Base-by-base conservation (phyloP, 2,797 vertebrate genomes). In the Meriones psammophilus region DNA sequence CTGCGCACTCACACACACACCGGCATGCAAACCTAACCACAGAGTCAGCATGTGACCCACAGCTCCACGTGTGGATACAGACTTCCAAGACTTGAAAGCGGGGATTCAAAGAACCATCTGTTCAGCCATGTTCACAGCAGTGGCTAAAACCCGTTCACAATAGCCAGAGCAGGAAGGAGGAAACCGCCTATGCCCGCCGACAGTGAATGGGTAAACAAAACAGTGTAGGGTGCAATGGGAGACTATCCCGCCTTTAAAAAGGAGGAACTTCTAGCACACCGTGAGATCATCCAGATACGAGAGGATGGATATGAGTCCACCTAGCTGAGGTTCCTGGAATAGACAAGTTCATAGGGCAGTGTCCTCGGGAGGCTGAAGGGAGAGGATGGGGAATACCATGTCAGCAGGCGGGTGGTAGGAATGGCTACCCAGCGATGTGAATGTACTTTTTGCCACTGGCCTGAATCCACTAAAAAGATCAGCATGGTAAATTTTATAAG, bases 31-130 rank as follows among this genome's bases (percentile, higher is more conserved):
- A 77, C 24, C 10, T n/a, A 56, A 42, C 96, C 54, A 58, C 0
- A 54, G 87, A 93, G 92, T 90, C 77, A 39, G 28, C 80, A 24
- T 4, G 9, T 10, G n/a, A 88, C 33, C 64, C 28, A 80, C 54
- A 77, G 62, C 76, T 87, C 39, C 24, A 68, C 86, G 90, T 81
- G 60, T 71, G 91, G 54, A 56, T 69, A 68, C 62, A 58, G 10
- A 62, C 33, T 60, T 26, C 26, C 58, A 88, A 89, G 56, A 83
- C 77, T 77, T 69, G 79, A 89, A 78, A 91, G 24, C 85, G 66
- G 60, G 9, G 46, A 54, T 68, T 79, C n/a, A 9, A 46, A 83
- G 50, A 84, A 26, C 39, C 17, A 24, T 10, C 4, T 28, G 17
- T 39, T 5, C 30, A 50, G 24, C 42, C 36, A 1, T 4, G 20